phyloP scores from a whole-genome alignment of 1,140 invertebrate species.

The fruit fly (Drosophila melanogaster) region DNA sequence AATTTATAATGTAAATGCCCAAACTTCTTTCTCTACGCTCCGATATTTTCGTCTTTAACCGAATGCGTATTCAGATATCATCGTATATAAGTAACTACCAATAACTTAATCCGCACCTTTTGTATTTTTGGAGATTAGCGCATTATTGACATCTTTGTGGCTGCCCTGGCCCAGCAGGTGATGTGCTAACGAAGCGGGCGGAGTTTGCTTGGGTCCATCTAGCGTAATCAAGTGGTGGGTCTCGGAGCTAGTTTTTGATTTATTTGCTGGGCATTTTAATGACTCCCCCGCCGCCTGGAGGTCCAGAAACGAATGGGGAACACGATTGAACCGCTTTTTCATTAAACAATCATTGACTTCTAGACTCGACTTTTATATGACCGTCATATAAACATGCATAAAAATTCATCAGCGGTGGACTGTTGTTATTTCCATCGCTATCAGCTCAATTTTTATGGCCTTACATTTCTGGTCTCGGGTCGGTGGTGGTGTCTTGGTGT shows the following conservation, averaged over 20 bases:
- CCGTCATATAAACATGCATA: slow-evolving; percentile 80
- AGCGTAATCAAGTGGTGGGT: slow-evolving; percentile 64
- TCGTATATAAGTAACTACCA: too few species aligned
- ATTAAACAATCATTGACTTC: slow-evolving; percentile 81
- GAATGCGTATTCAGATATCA: slow-evolving; percentile 1
- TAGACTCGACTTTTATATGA: slow-evolving; percentile 66
- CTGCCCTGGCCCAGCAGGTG: slow-evolving; percentile 45
- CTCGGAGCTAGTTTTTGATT: slow-evolving; percentile 64
- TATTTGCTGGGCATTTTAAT: slow-evolving; percentile 74
- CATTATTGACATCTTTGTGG: slow-evolving; percentile 49
- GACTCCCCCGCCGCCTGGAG: slow-evolving; percentile 30
- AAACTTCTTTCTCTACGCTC: too few species aligned
- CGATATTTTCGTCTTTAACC: neutral
- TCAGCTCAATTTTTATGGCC: slow-evolving; percentile 68
- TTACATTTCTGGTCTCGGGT: slow-evolving; percentile 62
- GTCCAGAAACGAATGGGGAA: slow-evolving; percentile 7
- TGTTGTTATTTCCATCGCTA: slow-evolving; percentile 57
- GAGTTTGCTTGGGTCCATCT: slow-evolving; percentile 52
- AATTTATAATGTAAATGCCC: too few species aligned
- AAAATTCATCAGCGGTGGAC: slow-evolving; percentile 77
- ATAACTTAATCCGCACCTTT: slow-evolving; percentile 4
- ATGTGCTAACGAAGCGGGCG: slow-evolving; percentile 75
- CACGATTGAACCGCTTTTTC: slow-evolving; percentile 39
- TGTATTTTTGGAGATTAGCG: slow-evolving; percentile 51
- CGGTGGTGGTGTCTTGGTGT: slow-evolving; percentile 54